These are phyloP conservation scores for Zaprionus kolodkinae DNA, from an alignment of 1,140 invertebrate species.

Conservation along the genomic window DNA sequence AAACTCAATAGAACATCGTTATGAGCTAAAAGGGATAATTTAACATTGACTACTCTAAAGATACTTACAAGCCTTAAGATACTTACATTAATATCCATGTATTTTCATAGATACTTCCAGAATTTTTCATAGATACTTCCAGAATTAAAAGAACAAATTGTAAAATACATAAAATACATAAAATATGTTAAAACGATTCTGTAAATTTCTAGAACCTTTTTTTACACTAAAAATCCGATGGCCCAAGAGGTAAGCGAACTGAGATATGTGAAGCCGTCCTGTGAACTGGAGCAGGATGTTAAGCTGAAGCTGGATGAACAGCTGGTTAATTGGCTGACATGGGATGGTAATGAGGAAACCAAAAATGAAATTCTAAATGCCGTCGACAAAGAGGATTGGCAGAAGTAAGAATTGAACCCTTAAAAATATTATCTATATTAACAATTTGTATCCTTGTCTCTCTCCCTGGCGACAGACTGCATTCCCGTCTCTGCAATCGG, in stretches of 20 bases:
- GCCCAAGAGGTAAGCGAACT: constrained; percentile 10
- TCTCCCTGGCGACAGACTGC: constrained; percentile 31
- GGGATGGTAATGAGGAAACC: constrained; percentile 56
- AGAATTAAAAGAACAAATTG: neutral
- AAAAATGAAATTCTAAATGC: constrained; percentile 50
- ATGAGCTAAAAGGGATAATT: too few species aligned
- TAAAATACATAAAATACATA: neutral
- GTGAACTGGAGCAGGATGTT: constrained; percentile 46
- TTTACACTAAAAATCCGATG: neutral
- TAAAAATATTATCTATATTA: neutral
- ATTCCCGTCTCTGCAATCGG: constrained; percentile 83
- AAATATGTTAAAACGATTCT: neutral
- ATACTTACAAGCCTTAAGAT: too few species aligned
- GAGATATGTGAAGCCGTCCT: constrained; percentile 38
- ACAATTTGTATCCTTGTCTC: neutral
- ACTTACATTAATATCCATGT: neutral
- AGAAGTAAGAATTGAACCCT: constrained; percentile 38
- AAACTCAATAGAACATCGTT: neutral
- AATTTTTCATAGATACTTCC: neutral
- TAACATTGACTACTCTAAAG: too few species aligned
- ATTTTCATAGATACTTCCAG: too few species aligned
- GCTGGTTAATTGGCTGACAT: constrained; percentile 57
- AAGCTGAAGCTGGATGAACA: constrained; percentile 53
- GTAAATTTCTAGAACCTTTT: constrained; percentile 22
- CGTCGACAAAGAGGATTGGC: constrained; percentile 44